Base-by-base conservation (phyloP, 2,888 invertebrate genomes). In the Stenodema calcarata region DNA sequence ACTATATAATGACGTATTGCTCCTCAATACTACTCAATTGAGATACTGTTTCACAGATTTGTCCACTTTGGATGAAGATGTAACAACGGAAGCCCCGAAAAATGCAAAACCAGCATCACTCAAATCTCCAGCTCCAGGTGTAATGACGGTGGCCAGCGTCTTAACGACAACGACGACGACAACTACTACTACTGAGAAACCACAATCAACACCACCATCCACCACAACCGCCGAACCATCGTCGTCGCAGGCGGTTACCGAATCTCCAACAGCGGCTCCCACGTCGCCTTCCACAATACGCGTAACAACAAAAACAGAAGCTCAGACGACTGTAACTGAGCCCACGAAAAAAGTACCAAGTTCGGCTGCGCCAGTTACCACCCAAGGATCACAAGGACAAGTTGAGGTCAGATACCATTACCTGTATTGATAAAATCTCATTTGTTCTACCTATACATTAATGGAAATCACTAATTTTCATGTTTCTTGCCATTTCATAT, bases 371-470 rank as follows among this genome's bases (percentile, higher is more conserved):
- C 23, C 1, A 12, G 78, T 81, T 9, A 73, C 87, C 11, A 75
- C 86, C 41, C 79, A 85, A 30, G 47, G 47, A 16, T 28, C 80
- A 16, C 80, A 80, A 80, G 84, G 84, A 73, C 84, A 84, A 42
- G 70, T 73, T 23, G 84, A 84, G 47, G 84, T 84, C 12, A 27
- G 28, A 30, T 28, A 2, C 7, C 35, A 35, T n/a, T n/a, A n/a
- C n/a, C n/a, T n/a, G 35, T 35, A 35, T 35, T 35, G 7, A 4
- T 35, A 2, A 35, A 35, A 4, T 4, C 7, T 35, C 35, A 2
- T 35, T 35, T 35, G 4, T 35, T 2, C 35, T n/a, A n/a, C n/a
- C n/a, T n/a, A n/a, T n/a, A n/a, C n/a, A n/a, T n/a, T n/a, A n/a
- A n/a, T n/a, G n/a, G n/a, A n/a, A n/a, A n/a, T n/a, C n/a, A n/a